A percentile compares a stretch with the other conserved stretches of the same genome.
These are phyloP conservation scores for Uropsilus gracilis DNA, from an alignment of 2,113 vertebrate species.

Conservation along the genomic window DNA sequence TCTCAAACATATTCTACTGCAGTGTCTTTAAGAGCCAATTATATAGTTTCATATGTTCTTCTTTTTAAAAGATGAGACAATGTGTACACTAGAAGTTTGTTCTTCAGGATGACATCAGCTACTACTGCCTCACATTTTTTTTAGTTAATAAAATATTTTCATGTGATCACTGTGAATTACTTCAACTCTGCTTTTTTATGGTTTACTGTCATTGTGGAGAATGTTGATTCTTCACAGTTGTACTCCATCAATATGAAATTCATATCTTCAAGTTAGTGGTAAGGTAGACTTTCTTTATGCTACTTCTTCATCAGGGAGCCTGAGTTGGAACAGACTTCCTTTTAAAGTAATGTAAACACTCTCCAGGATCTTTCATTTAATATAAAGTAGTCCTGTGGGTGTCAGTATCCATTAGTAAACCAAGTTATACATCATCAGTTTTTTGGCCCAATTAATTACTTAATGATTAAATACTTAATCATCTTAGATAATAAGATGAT, in stretches of 20 bases:
- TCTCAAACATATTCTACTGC: not conserved
- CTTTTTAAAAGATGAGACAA: not conserved
- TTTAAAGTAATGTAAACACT: not conserved
- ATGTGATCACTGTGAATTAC: not conserved
- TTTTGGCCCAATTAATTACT: too few relatives aligned
- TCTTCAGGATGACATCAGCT: not conserved
- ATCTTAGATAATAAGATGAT: not conserved
- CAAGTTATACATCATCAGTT: not conserved
- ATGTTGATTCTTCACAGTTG: not conserved
- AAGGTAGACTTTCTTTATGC: not conserved
- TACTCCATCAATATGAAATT: not conserved
- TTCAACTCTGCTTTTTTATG: not conserved
- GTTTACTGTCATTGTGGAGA: not conserved
- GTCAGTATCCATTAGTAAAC: constrained; percentile 31
- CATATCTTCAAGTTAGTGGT: not conserved
- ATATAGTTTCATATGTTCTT: not conserved
- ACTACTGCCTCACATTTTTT: not conserved
- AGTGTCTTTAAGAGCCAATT: not conserved
- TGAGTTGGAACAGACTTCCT: not conserved
- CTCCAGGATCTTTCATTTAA: not conserved
- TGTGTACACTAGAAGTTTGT: not conserved
- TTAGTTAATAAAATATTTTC: not conserved
- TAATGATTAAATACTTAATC: constrained; percentile 33
- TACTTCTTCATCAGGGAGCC: not conserved
- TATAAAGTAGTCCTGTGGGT: not conserved